Evolutionary conservation across 2,113 vertebrate species (phyloP), one percentile per base, ranked within the genome.

Genomic region (Sakesphorus luctuosus): DNA sequence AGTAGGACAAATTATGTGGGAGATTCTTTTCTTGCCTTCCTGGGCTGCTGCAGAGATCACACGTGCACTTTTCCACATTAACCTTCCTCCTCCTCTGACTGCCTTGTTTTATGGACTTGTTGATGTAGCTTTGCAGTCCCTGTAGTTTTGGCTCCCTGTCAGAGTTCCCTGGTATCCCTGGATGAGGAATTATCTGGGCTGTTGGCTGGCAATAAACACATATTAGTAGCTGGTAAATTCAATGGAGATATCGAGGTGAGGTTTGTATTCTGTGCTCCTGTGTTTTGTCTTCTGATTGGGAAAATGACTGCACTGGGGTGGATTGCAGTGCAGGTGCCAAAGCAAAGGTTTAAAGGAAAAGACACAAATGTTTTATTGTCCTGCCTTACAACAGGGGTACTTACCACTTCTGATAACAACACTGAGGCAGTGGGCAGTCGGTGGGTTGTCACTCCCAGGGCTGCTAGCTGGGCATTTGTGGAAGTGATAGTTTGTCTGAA

Each of bases 1-100:
- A 44, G 28, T 15, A 82, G 73, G 33, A 46, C 0, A 0, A 35
- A 50, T 47, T 53, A 6, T 14, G 19, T 0, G 0, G 11, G 20
- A 69, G n/a, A 6, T 58, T n/a, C 7, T 52, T 83, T 36, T 43
- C 69, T 80, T 3, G 0, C 9, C 3, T 46, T 35, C 53, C 87
- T 61, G 35, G 25, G 36, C 84, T 74, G 55, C 65, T 78, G 50
- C 67, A 43, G 35, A 35, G 40, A 16, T 43, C 3, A 1, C 31
- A 36, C 0, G 0, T 40, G 36, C 4, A 0, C 33, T 36, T 61
- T 61, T 36, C 62, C 81, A 74, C 19, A 4, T 36, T 40, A 16
- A 18, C 47, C 46, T 53, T 76, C 49, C 50, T 89, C 11, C 19
- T 89, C 16, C 21, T 44, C 7, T 1, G 1, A 7, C 17, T 52